A percentile compares a stretch with the other conserved stretches of the same genome.
Evolutionary conservation across 2,888 invertebrate genomes (phyloP).

Genomic region (Terebella lapidaria): DNA sequence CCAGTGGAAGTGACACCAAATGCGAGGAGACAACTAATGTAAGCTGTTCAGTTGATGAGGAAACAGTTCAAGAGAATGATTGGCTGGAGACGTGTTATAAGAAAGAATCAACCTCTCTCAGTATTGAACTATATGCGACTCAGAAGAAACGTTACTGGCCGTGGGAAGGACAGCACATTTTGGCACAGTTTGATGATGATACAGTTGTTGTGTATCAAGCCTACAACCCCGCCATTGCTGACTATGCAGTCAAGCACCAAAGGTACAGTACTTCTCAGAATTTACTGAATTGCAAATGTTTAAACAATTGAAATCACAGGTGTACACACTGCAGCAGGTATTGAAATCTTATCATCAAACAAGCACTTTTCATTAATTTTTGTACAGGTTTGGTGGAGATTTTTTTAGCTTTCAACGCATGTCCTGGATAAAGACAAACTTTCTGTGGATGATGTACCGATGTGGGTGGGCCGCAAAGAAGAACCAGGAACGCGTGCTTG

Average conservation of each 20-base stretch:
- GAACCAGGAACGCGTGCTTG: constrained; percentile 38
- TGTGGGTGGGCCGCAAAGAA: constrained; percentile 42
- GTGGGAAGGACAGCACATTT: constrained; percentile 34
- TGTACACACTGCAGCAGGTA: no score
- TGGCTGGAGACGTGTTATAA: no score
- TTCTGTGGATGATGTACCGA: constrained; percentile 50
- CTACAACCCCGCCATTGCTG: constrained; percentile 35
- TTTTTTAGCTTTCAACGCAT: constrained; percentile 34
- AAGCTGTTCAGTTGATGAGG: no score
- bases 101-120: no score
- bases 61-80: no score
- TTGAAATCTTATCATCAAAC: no score
- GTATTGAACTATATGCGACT: no score
- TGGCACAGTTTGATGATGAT: constrained; percentile 36
- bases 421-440: constrained; percentile 49
- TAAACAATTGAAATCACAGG: no score
- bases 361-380: constrained; percentile 1
- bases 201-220: constrained; percentile 43
- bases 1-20: no score
- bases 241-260: constrained; percentile 36
- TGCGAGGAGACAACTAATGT: no score
- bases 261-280: no score
- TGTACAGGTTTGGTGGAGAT: constrained; percentile 39
- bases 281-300: no score
- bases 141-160: constrained; percentile 33